Evolutionary conservation across 2,113 vertebrate genomes (phyloP), one percentile per base, ranked within the genome.

Genomic region (Myotis davidii): DNA sequence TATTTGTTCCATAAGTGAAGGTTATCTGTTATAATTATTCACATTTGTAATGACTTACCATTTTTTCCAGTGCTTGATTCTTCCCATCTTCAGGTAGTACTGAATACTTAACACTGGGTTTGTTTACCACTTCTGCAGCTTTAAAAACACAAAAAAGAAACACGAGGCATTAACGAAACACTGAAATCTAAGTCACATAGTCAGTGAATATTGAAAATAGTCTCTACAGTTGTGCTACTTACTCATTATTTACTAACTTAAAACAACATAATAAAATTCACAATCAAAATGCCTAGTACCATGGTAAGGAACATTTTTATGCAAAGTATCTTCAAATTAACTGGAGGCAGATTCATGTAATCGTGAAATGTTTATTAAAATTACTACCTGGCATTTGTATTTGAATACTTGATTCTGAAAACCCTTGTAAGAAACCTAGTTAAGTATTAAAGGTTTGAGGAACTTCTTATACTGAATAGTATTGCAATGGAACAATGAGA

Each of bases 101-200:
- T 87, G 93, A 56, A 50, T 4, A 78, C 20, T 76, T 48, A 29
- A 56, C 79, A 32, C 6, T 72, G 78, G 88, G 78, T 42, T 86
- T 72, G 39, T 59, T 74, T 18, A 21, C 61, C 48, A 67, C 18
- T 67, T 93, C 81, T 37, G 23, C 61, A 95, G 83, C 96, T 97
- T 93, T 73, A 95, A 85, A 91, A 86, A 91, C 61, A 96, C 65
- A 93, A 82, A 85, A 37, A 88, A n/a, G 17, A 73, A 93, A 85
- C 12, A 37, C 6, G 10, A 50, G 17, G 1, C 50, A 79, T 83
- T 93, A 92, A 92, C 54, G 34, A 91, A 91, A 86, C 37, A 54
- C 0, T 81, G 54, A 78, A 74, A 92, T 81, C 81, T 50, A 83
- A 94, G 59, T 84, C 37, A 69, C 14, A 79, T 10, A 88, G 78